Evolutionary conservation across 1,140 invertebrate genomes (phyloP), one percentile per base, ranked within the genome.

Genomic region (Atopsyche davidsoni): DNA sequence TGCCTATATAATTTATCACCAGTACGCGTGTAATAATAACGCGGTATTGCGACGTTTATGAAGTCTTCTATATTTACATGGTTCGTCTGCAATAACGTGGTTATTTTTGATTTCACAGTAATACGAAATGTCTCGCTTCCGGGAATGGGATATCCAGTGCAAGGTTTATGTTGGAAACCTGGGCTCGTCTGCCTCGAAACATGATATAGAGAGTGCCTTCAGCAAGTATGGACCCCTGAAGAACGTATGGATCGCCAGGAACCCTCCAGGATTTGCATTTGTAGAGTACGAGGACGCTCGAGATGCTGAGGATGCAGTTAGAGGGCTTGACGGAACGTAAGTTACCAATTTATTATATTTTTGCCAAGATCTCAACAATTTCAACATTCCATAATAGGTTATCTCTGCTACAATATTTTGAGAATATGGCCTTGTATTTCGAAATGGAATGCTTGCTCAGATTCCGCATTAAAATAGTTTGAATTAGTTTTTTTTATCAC

Each of bases 161-260:
- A 99, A 99, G 74, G 92, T 99, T 1, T 99, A 99, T 67, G 91
- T 99, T 13, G 96, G 96, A 14, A 96, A 97, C 71, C 75, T 99
- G 31, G 89, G 89, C 9, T 90, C 86, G 42, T 89, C 88, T 62
- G 89, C 89, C 6, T 91, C 90, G 46, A 92, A 92, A 73, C 86
- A 89, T 68, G 90, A 93, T 70, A 86, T 93, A 56, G 90, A 94
- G 69, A 87, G 85, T 64, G 83, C 89, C 13, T 98, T 98, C 67
- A 83, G 84, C 53, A 94, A 95, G 75, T 98, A 92, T 74, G 96
- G 96, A 1, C 88, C 89, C 21, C 75, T 98, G 51, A 82, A 89
- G 64, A 98, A 96, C 75, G 93, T 98, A 7, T 98, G 95, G 95
- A 94, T 99, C 14, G 94, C 95, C 0, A 73, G 89, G 64, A 93